A percentile compares a stretch with the other conserved stretches of the same genome.
These are phyloP conservation scores for Notamacropus eugenii DNA, from an alignment of 2,797 vertebrate genomes.

Conservation along the genomic window DNA sequence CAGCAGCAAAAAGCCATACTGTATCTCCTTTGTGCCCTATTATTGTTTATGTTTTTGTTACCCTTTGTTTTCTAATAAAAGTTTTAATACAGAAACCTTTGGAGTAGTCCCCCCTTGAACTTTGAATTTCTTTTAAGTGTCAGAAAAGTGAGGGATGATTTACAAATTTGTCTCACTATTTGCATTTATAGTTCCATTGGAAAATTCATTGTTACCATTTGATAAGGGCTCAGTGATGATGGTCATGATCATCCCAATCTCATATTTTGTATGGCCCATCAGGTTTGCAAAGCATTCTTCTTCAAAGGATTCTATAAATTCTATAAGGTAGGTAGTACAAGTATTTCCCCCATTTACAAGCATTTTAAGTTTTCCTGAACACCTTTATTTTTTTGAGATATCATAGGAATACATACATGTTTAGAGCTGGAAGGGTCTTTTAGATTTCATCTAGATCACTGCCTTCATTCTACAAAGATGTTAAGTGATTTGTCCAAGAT, in stretches of 20 bases:
- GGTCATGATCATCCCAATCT: neutral
- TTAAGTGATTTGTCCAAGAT: neutral
- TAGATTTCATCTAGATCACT: neutral
- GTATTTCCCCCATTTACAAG: neutral
- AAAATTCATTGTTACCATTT: neutral
- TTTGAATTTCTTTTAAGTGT: neutral
- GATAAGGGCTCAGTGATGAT: neutral
- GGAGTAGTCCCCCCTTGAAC: neutral
- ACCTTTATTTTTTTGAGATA: neutral
- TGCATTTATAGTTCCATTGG: neutral
- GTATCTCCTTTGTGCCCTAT: neutral
- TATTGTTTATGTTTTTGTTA: neutral
- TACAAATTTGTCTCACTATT: neutral
- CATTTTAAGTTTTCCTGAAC: neutral
- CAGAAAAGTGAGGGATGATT: neutral
- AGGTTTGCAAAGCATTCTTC: neutral
- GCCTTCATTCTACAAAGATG: neutral
- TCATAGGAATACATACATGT: neutral
- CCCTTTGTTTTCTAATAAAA: neutral
- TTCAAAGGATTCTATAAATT: neutral
- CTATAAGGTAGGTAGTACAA: too few relatives aligned
- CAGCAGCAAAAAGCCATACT: neutral
- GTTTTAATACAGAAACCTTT: neutral
- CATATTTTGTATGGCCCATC: neutral
- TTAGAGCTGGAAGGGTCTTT: neutral